These are phyloP conservation scores for Ibycter americanus DNA, from an alignment of 2,797 vertebrate genomes.

Conservation along the genomic window DNA sequence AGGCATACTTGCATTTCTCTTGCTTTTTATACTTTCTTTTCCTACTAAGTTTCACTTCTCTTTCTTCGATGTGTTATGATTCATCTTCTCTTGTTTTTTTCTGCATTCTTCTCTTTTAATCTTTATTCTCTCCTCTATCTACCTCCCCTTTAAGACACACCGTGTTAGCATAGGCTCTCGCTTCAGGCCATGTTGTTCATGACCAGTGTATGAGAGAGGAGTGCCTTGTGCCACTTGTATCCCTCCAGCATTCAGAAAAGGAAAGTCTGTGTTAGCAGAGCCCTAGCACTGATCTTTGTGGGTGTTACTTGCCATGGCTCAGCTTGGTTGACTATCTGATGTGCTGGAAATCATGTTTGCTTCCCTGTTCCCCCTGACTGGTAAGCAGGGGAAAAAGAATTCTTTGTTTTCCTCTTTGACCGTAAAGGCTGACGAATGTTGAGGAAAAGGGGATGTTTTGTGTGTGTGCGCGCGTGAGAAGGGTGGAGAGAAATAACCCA, in stretches of 20 bases:
- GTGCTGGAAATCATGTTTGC: background rate
- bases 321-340: background rate
- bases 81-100: background rate
- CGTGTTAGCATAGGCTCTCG: background rate
- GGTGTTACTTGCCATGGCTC: background rate
- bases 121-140: background rate
- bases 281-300: background rate
- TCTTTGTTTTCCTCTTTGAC: conserved; percentile 28
- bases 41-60: background rate
- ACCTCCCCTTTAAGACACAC: background rate
- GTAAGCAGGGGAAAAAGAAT: conserved; percentile 7
- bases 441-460: background rate
- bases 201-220: background rate
- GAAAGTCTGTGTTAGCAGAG: background rate
- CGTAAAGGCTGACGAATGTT: background rate
- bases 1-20: background rate
- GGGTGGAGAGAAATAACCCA: background rate
- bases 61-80: background rate
- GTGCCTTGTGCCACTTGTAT: background rate
- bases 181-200: background rate
- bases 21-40: background rate
- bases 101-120: background rate
- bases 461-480: background rate
- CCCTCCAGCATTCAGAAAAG: background rate
- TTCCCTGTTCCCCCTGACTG: background rate